These are phyloP conservation scores for Formica aserva DNA, from an alignment of 2,888 invertebrate species.

Conservation along the genomic window DNA sequence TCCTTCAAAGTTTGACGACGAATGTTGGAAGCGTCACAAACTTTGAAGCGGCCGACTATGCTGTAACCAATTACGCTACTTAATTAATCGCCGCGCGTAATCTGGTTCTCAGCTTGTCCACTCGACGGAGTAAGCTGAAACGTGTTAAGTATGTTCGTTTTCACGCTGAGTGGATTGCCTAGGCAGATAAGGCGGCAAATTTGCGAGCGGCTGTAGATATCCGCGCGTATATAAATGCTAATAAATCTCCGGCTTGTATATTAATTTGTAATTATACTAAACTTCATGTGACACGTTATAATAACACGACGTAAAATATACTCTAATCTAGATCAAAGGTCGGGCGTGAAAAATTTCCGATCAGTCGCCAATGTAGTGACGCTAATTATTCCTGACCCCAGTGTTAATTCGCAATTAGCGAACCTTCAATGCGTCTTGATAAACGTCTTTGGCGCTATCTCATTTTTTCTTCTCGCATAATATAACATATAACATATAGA, in stretches of 20 bases:
- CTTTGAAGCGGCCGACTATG: slow-evolving; percentile 34
- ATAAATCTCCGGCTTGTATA: slow-evolving; percentile 44
- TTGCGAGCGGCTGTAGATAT: slow-evolving; percentile 34
- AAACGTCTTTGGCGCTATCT: not conserved
- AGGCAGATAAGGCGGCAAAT: slow-evolving; percentile 44
- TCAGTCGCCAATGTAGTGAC: slow-evolving; percentile 10
- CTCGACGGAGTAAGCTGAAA: slow-evolving; percentile 32
- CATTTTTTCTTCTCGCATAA: not conserved
- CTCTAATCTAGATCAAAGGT: slow-evolving; percentile 16
- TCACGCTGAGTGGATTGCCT: slow-evolving; percentile 23
- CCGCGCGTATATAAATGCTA: not conserved
- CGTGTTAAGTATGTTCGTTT: slow-evolving; percentile 45
- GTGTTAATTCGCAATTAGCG: slow-evolving; percentile 23
- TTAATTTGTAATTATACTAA: slow-evolving; percentile 48
- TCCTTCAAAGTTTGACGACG: not conserved
- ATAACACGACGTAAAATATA: slow-evolving; percentile 40
- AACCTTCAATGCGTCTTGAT: not conserved
- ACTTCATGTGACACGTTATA: slow-evolving; percentile 34
- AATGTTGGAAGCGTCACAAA: not conserved
- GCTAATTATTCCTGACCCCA: slow-evolving; percentile 14
- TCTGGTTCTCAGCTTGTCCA: slow-evolving; percentile 34
- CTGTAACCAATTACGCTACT: slow-evolving; percentile 50
- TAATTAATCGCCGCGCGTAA: slow-evolving; percentile 50
- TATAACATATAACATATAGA: not conserved
- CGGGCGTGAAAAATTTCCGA: slow-evolving; percentile 34